Evolutionary conservation across 1,140 invertebrate genomes (phyloP).

Genomic region (Heliconius congener): DNA sequence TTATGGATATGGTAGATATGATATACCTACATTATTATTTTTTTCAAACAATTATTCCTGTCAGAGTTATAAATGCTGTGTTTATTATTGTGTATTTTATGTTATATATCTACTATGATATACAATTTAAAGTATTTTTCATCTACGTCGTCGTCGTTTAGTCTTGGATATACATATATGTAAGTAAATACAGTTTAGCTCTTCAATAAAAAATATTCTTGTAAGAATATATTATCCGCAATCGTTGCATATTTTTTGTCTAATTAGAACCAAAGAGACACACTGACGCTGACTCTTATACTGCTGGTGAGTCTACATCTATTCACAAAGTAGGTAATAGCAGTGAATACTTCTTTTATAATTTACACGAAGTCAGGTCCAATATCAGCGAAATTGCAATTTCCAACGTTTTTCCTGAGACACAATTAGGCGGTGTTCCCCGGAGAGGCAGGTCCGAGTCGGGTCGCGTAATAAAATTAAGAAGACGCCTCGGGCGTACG

Average conservation of each 20-base stretch:
- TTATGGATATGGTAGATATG: too few species aligned
- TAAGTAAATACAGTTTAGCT: too few species aligned
- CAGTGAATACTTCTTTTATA: slow-evolving; percentile 18
- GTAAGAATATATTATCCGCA: too few species aligned
- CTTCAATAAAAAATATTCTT: too few species aligned
- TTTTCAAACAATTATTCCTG: too few species aligned
- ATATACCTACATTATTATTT: too few species aligned
- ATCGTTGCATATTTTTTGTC: not conserved
- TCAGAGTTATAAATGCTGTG: too few species aligned
- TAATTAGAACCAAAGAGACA: not conserved
- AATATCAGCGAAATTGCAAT: slow-evolving; percentile 40
- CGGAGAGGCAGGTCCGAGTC: slow-evolving; percentile 54
- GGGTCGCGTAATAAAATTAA: slow-evolving; percentile 79
- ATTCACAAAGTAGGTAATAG: slow-evolving; percentile 1
- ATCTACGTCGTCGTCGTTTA: too few species aligned
- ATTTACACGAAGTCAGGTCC: slow-evolving; percentile 23
- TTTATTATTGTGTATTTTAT: too few species aligned
- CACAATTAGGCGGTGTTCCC: slow-evolving; percentile 76
- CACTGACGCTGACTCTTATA: not conserved
- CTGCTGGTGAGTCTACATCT: not conserved
- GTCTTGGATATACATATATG: too few species aligned
- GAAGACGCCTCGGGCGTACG: slow-evolving; percentile 65
- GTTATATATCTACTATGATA: too few species aligned
- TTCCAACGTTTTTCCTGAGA: slow-evolving; percentile 60
- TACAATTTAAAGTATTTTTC: too few species aligned